A percentile compares a stretch with the other conserved stretches of the same genome.
Evolutionary conservation across 2,113 vertebrate species (phyloP).

Genomic region (Siniperca chuatsi): DNA sequence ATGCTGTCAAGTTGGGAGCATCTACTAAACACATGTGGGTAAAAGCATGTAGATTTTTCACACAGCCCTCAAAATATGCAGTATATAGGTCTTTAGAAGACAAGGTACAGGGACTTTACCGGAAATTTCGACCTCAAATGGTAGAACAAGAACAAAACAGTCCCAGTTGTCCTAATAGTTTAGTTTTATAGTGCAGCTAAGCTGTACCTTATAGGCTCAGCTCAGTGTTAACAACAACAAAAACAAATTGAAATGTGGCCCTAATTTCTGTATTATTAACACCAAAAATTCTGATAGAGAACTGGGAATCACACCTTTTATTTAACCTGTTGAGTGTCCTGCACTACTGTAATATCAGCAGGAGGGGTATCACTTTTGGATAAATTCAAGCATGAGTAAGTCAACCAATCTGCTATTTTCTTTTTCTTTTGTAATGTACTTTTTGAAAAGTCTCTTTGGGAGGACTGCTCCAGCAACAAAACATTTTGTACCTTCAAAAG

Average conservation of each 20-base stretch:
- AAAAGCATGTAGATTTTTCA: neutral
- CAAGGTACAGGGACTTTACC: neutral
- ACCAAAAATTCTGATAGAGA: neutral
- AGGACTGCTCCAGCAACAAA: slow-evolving; percentile 18
- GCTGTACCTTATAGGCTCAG: neutral
- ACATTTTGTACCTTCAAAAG: slow-evolving; percentile 49
- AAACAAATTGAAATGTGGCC: neutral
- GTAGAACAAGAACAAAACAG: neutral
- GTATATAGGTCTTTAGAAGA: neutral
- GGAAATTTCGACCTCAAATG: neutral
- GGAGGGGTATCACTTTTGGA: neutral
- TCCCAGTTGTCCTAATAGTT: neutral
- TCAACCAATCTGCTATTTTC: neutral
- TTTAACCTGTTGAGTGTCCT: neutral
- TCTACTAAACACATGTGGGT: neutral
- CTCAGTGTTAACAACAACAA: neutral
- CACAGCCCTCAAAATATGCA: neutral
- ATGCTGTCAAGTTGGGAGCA: neutral
- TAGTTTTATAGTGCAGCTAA: neutral
- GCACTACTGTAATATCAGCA: neutral
- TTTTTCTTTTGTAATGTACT: neutral
- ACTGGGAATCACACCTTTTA: neutral
- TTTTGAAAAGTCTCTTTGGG: slow-evolving; percentile 42
- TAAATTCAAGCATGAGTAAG: neutral
- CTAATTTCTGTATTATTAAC: neutral